Conservation (phyloP, 2,888 invertebrate species). For the Ennomos erosarius region DNA sequence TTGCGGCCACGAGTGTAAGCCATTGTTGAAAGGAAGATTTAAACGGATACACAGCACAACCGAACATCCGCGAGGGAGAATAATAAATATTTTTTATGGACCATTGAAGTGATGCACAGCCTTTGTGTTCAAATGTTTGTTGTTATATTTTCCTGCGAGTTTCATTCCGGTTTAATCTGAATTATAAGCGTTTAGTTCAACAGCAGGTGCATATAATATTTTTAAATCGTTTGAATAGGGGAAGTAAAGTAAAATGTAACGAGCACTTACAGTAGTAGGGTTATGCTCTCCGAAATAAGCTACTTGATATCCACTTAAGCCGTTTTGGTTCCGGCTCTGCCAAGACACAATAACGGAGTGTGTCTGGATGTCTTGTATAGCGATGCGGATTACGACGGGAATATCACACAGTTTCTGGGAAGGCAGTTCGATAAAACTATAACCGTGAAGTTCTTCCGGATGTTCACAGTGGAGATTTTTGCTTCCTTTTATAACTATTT, state of each 20-base stretch:
- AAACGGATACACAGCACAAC: slow-evolving; percentile 72
- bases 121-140: slow-evolving; percentile 83
- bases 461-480: slow-evolving; percentile 91
- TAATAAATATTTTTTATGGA: slow-evolving; percentile 84
- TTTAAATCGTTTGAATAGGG: slow-evolving; percentile 19
- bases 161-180: slow-evolving; percentile 60
- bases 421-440: slow-evolving; percentile 90
- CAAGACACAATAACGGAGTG: slow-evolving; percentile 94
- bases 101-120: slow-evolving; percentile 84
- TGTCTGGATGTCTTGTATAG: slow-evolving; percentile 95
- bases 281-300: slow-evolving; percentile 89
- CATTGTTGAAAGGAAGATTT: slow-evolving; percentile 72
- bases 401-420: slow-evolving; percentile 94
- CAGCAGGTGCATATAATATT: slow-evolving; percentile 46
- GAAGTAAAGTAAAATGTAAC: slow-evolving; percentile 37
- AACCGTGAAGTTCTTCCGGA: slow-evolving; percentile 91
- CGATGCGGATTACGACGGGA: slow-evolving; percentile 92
- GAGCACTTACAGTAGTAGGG: slow-evolving; percentile 81
- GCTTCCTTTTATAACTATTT: slow-evolving; percentile 87
- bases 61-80: slow-evolving; percentile 73
- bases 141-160: slow-evolving; percentile 71
- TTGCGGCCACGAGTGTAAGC: slow-evolving; percentile 53
- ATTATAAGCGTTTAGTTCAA: slow-evolving; percentile 55
- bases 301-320: slow-evolving; percentile 93
- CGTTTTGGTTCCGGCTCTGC: slow-evolving; percentile 95